Conservation (phyloP, 2,113 vertebrate species). For the Chinchilla lanigera region DNA sequence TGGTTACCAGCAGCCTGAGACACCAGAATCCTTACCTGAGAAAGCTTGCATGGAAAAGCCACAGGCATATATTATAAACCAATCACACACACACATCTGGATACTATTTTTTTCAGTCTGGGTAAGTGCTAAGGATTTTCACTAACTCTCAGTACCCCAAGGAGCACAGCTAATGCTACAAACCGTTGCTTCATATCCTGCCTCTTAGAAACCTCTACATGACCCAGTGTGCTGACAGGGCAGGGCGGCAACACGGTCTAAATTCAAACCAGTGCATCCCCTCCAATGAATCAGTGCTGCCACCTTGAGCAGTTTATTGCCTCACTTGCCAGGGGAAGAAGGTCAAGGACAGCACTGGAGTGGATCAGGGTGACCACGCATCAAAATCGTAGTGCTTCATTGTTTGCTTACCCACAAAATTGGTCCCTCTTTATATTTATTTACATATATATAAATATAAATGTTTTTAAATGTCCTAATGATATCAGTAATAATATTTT, state of each 20-base stretch:
- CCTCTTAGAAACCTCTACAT: not conserved
- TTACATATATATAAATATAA: no score
- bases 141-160: not conserved
- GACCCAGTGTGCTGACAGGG: not conserved
- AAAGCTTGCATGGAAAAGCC: not conserved
- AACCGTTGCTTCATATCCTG: not conserved
- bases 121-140: not conserved
- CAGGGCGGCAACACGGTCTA: not conserved
- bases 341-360: not conserved
- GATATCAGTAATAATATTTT: not conserved
- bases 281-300: not conserved
- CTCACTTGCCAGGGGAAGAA: not conserved
- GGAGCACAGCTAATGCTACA: not conserved
- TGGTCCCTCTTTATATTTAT: not conserved
- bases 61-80: not conserved
- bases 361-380: not conserved
- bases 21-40: not conserved
- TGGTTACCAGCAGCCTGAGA: not conserved
- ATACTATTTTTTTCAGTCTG: not conserved
- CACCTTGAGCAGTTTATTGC: conserved; percentile 11
- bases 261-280: conserved; percentile 10
- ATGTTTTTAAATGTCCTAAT: not conserved
- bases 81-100: not conserved
- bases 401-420: not conserved
- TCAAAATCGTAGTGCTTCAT: not conserved